Conservation (phyloP, 1,140 invertebrate species). For the Sinella curviseta region DNA sequence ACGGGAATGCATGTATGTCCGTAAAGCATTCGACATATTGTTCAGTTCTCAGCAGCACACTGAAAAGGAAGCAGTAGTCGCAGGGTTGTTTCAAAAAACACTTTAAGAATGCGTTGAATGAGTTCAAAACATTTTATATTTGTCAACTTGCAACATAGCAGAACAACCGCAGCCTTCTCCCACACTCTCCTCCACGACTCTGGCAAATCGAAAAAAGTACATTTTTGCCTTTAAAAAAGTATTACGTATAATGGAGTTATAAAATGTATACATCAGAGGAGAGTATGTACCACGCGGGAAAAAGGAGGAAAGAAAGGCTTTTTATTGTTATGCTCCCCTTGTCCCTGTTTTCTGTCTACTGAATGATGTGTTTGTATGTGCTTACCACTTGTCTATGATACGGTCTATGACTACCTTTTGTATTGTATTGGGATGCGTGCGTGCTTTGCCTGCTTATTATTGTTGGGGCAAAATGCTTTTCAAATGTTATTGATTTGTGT, state of each 20-base stretch:
- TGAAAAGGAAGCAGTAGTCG: not conserved
- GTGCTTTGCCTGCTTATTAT: not conserved
- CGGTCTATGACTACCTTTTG: not conserved
- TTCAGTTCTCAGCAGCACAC: too few relatives aligned
- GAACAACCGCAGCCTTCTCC: too few relatives aligned
- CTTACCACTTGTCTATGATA: not conserved
- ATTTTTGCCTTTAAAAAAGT: too few relatives aligned
- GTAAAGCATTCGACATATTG: too few relatives aligned
- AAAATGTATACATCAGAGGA: too few relatives aligned
- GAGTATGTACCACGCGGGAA: not conserved
- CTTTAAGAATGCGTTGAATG: not conserved
- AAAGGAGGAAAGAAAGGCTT: not conserved
- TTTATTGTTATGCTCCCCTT: not conserved
- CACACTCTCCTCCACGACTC: too few relatives aligned
- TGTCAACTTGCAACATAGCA: constrained; percentile 1
- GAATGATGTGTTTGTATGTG: constrained; percentile 5
- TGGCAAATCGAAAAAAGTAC: too few relatives aligned
- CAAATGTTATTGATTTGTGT: constrained; percentile 19
- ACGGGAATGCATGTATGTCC: too few relatives aligned
- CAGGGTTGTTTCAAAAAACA: constrained; percentile 3
- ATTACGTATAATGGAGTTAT: not conserved
- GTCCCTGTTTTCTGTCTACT: not conserved
- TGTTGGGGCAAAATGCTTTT: not conserved
- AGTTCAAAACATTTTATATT: not conserved
- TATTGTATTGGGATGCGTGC: not conserved